Evolutionary conservation across 2,888 invertebrate species (phyloP).

Genomic region (Pachydiplax longipennis): DNA sequence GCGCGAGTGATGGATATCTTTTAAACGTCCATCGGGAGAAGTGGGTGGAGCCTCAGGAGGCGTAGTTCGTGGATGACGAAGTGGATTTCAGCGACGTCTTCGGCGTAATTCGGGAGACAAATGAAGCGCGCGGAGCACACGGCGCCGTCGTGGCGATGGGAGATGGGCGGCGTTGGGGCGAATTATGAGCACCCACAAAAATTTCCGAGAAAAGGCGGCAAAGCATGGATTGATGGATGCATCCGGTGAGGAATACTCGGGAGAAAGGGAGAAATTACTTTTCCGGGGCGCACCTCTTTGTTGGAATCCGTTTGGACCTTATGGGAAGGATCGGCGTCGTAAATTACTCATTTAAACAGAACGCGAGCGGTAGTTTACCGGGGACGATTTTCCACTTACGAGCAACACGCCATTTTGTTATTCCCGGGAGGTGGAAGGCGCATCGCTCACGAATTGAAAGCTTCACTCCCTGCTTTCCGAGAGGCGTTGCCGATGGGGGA

Average conservation of each 20-base stretch:
- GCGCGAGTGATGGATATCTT: no score
- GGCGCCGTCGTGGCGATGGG: background rate
- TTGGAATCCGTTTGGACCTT: background rate
- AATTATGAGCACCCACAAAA: background rate
- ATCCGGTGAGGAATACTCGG: background rate
- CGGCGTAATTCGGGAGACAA: background rate
- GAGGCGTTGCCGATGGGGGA: no score
- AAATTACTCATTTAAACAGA: background rate
- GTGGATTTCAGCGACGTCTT: background rate
- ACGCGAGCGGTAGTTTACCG: background rate
- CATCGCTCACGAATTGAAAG: background rate
- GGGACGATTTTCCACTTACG: background rate
- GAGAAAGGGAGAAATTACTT: background rate
- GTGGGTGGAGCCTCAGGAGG: no score
- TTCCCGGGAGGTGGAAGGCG: background rate
- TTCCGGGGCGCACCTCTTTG: background rate
- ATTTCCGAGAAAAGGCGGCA: slow-evolving; percentile 1
- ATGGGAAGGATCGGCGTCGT: background rate
- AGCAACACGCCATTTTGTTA: background rate
- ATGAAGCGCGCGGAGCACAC: background rate
- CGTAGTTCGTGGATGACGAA: background rate
- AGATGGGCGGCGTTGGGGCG: background rate
- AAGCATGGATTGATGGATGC: slow-evolving; percentile 20
- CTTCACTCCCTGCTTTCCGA: background rate
- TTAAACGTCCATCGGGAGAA: no score